phyloP scores from a whole-genome alignment of 2,113 vertebrate genomes.

The Mormoops blainvillei region DNA sequence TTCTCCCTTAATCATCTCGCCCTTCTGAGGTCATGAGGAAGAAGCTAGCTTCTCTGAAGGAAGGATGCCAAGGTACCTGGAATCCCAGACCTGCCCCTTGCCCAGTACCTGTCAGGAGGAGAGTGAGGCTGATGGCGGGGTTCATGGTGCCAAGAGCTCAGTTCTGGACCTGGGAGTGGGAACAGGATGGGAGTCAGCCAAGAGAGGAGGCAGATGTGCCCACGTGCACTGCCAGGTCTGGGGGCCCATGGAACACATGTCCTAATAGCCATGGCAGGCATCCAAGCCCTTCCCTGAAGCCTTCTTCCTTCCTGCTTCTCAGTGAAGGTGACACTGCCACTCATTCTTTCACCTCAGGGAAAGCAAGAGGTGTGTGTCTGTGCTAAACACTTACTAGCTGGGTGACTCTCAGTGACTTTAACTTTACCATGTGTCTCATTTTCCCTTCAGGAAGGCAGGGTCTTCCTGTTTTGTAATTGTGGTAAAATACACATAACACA shows the following conservation, averaged over 20 bases:
- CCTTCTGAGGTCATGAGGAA: background rate
- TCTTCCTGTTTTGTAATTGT: background rate
- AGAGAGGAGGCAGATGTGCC: background rate
- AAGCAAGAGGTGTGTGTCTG: background rate
- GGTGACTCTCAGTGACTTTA: background rate
- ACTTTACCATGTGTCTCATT: background rate
- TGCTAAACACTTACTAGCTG: background rate
- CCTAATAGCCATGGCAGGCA: background rate
- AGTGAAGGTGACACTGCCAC: background rate
- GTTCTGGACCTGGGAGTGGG: slow-evolving; percentile 38
- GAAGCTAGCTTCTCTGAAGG: background rate
- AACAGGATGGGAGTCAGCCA: background rate
- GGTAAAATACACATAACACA: background rate
- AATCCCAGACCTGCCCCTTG: background rate
- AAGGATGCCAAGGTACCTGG: background rate
- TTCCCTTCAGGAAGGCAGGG: background rate
- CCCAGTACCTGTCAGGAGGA: slow-evolving; percentile 80
- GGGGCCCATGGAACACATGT: background rate
- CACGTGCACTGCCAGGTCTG: background rate
- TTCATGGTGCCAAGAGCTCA: slow-evolving; percentile 70
- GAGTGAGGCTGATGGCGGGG: slow-evolving; percentile 65
- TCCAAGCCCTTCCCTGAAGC: background rate
- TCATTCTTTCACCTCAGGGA: background rate
- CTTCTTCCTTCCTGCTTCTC: background rate
- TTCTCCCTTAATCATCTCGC: background rate